A percentile compares a stretch with the other conserved stretches of the same genome.
Conservation (phyloP, 2,888 invertebrate species). For the Cryptosula pallasiana region DNA sequence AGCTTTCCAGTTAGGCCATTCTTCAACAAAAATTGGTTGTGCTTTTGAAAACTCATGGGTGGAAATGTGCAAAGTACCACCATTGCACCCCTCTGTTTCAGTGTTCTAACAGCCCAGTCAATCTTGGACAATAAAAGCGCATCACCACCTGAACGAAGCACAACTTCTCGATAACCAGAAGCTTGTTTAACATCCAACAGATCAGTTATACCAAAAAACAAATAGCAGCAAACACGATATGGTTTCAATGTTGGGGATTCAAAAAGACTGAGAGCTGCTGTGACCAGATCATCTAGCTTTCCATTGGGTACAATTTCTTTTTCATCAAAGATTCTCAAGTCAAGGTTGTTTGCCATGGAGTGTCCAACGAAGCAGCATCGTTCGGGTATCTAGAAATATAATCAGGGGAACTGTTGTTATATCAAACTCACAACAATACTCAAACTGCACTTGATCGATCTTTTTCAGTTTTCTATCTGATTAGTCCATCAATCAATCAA, state of each 20-base stretch:
- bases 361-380: slow-evolving; percentile 16
- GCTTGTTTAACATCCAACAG: slow-evolving; percentile 6
- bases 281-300: slow-evolving; percentile 6
- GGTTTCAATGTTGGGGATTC: neutral
- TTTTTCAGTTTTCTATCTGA: too few relatives aligned
- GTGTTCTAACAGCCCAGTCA: slow-evolving; percentile 7
- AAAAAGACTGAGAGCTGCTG: neutral
- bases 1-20: slow-evolving; percentile 16
- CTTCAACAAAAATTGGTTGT: slow-evolving; percentile 15
- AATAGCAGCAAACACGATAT: slow-evolving; percentile 19
- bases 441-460: too few relatives aligned
- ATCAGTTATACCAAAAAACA: slow-evolving; percentile 19
- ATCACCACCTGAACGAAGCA: neutral
- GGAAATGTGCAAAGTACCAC: slow-evolving; percentile 7
- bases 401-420: too few relatives aligned
- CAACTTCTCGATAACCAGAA: slow-evolving; percentile 7
- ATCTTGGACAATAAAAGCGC: slow-evolving; percentile 2
- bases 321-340: slow-evolving; percentile 19
- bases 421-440: too few relatives aligned
- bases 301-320: slow-evolving; percentile 21
- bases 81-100: neutral
- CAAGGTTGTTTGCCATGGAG: slow-evolving; percentile 19
- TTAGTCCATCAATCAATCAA: too few relatives aligned
- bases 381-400: slow-evolving; percentile 9
- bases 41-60: slow-evolving; percentile 18